Base-by-base conservation (phyloP, 1,140 invertebrate species). In the Holotrichia oblita region DNA sequence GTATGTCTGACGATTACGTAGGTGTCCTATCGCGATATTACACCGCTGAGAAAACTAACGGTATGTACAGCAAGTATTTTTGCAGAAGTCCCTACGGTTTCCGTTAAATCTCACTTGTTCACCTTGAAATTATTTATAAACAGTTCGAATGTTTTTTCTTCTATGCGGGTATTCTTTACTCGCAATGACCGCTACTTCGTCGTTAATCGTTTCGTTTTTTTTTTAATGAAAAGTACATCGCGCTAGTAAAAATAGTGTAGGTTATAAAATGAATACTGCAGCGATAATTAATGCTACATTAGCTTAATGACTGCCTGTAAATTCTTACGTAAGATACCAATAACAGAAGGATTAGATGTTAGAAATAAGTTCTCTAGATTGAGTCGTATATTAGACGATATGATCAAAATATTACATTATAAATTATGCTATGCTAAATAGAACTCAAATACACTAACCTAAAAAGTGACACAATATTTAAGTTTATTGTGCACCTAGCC, bases 81-180 rank as follows among this genome's bases (percentile, higher is more conserved):
- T 34, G 61, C 61, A 34, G 27, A 14, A 69, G 12, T 69, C 61
- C 22, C 61, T 27, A 9, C 22, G 22, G 61, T 27, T 69, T 69
- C 17, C n/a, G 27, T n/a, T 69, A 69, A 69, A 69, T 69, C 61
- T 69, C 61, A 69, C 61, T 69, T 69, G 61, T 27, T 69, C 27
- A 69, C 61, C 61, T 69, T 69, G 61, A 69, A 69, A 69, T 69
- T 69, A 69, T 69, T 69, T 69, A 69, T 69, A 69, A 34, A 69
- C 27, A 69, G 4, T 69, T 10, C n/a, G 17, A 20, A 64, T 27
- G 24, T 22, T 69, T 69, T 69, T 69, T 24, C 48, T 17, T n/a
- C 17, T 17, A 17, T 14, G 14, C 14, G 17, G 61, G 12, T 69
- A 27, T 22, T 69, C 20, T 24, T 34, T 34, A 22, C 61, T 7